Conservation (phyloP, 2,113 vertebrate species). For the Pseudonaja textilis region DNA sequence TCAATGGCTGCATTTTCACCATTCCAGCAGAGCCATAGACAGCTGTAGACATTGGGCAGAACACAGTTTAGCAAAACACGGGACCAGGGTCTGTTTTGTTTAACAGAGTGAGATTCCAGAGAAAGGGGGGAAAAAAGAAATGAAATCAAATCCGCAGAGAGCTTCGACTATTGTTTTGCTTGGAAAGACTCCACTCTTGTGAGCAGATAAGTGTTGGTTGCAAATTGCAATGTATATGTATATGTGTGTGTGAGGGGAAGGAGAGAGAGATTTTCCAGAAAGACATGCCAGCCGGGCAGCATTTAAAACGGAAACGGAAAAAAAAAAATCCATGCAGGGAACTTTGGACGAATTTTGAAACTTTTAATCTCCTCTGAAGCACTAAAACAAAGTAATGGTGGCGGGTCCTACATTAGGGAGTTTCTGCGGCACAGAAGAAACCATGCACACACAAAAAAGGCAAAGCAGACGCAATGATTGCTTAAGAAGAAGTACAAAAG, state of each 20-base stretch:
- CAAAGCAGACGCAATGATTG: accelerated
- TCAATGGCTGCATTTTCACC: background rate
- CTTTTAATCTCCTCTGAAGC: background rate
- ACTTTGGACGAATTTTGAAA: background rate
- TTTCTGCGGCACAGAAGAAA: background rate
- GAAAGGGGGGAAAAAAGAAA: background rate
- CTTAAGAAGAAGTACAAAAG: background rate
- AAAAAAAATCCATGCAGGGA: background rate
- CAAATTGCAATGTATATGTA: background rate
- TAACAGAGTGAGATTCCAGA: background rate
- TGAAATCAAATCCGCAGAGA: background rate
- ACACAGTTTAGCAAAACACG: background rate
- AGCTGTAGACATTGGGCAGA: background rate
- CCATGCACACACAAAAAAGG: background rate
- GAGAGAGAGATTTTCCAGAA: background rate
- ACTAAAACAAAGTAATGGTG: background rate
- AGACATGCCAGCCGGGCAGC: background rate
- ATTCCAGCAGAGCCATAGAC: background rate
- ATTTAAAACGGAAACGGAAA: background rate
- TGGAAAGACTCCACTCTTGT: background rate
- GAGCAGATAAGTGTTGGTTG: background rate
- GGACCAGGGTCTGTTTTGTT: background rate
- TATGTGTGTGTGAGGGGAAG: accelerated
- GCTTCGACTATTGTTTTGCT: background rate
- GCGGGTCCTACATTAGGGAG: background rate